Evolutionary conservation across 2,888 invertebrate species (phyloP).

Genomic region (Nemoura dubitans): DNA sequence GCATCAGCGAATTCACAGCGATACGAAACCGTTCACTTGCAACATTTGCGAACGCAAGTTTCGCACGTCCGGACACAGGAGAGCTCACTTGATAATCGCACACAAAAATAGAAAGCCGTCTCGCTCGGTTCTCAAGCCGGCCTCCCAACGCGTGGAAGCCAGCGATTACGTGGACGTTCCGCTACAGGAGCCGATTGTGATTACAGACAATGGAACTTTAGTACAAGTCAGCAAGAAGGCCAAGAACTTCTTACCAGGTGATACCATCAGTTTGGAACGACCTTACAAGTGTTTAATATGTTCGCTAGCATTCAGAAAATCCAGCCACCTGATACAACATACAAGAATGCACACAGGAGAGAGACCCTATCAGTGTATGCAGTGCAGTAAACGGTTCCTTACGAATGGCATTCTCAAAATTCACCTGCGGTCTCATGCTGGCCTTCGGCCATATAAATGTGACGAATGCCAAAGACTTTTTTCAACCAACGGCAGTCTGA

Average conservation of each 20-base stretch:
- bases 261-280: conserved; percentile 54
- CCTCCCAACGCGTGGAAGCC: not conserved
- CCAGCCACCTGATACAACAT: conserved; percentile 66
- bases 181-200: conserved; percentile 66
- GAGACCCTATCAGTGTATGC: conserved; percentile 57
- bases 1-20: conserved; percentile 60
- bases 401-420: conserved; percentile 67
- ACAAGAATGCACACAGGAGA: conserved; percentile 57
- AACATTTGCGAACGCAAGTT: conserved; percentile 62
- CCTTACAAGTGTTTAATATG: conserved; percentile 63
- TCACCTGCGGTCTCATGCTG: conserved; percentile 65
- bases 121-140: not conserved
- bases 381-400: conserved; percentile 61
- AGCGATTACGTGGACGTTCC: conserved; percentile 58
- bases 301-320: conserved; percentile 64
- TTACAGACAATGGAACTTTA: conserved; percentile 59
- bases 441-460: conserved; percentile 64
- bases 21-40: conserved; percentile 61
- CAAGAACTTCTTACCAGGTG: conserved; percentile 39
- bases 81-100: conserved; percentile 57
- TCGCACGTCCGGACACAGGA: conserved; percentile 61
- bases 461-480: conserved; percentile 59
- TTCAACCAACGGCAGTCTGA: conserved; percentile 66
- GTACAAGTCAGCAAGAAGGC: conserved; percentile 34
- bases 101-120: not conserved